Evolutionary conservation across 2,797 vertebrate genomes (phyloP).

Genomic region (Enteromius afrohamiltoni): DNA sequence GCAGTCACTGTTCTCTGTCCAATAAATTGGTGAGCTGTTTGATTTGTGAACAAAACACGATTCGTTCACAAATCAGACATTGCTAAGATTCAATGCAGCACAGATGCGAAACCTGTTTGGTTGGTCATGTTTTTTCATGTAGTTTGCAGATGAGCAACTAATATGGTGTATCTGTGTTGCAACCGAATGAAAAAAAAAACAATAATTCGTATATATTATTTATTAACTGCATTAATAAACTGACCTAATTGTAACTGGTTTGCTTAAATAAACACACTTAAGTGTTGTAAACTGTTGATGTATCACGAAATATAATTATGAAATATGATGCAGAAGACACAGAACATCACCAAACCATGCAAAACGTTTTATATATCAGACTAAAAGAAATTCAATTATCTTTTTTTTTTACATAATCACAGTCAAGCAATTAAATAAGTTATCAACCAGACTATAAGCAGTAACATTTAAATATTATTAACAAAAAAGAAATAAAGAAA

Average conservation of each 20-base stretch:
- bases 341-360: neutral
- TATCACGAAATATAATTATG: neutral
- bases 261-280: neutral
- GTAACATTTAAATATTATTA: too few species aligned
- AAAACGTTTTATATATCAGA: neutral
- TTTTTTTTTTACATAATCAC: too few species aligned
- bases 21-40: neutral
- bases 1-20: neutral
- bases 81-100: neutral
- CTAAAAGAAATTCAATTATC: neutral
- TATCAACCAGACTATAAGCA: too few species aligned
- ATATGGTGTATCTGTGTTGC: neutral
- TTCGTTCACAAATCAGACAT: neutral
- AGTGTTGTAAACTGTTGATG: neutral
- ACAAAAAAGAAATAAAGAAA: too few species aligned
- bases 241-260: neutral
- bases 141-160: neutral
- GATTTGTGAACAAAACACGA: neutral
- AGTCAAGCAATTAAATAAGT: too few species aligned
- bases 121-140: slow-evolving; percentile 29
- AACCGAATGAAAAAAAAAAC: neutral
- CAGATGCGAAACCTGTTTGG: slow-evolving; percentile 42
- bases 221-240: neutral
- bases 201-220: neutral
- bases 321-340: neutral